Base-by-base conservation (phyloP, 2,113 vertebrate genomes). In the Dipodomys merriami region DNA sequence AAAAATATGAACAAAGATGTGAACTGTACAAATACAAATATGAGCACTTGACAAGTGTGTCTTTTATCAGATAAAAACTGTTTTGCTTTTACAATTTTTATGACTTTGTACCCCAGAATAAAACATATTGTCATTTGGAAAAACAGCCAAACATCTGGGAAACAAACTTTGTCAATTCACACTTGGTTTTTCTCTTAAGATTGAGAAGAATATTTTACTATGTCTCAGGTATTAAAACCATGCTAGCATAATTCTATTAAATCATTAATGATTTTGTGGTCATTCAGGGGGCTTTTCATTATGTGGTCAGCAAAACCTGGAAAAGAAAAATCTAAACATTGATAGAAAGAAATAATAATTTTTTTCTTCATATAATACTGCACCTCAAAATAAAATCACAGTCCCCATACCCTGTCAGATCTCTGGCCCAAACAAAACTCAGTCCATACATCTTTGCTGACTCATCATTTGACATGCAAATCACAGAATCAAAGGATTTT, bases 331-430 rank as follows among this genome's bases (percentile, higher is more conserved):
- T 19, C 89, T 96, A 49, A 95, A 93, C 78, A 97, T 92, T 57
- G 57, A 91, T 11, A 39, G 85, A 93, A 95, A 94, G 90, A 96
- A 93, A 96, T 95, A 97, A 96, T 93, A 90, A 92, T 97, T 97
- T 95, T 97, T 96, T 86, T 97, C 80, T 97, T 96, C 88, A 96
- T 84, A 91, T 88, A 97, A 97, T 96, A 92, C 86, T 97, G 96
- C 65, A 95, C 97, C 96, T 98, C 96, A 99, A 98, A 99, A 99
- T 99, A 99, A 99, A 99, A 99, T 98, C 99, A 99, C 99, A 99
- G 98, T 99, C 99, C 98, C 98, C 98, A 98, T 98, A 98, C 98
- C 98, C 98, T 98, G 98, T 98, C 97, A 94, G 96, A 97, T 97
- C 96, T 97, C 98, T 97, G 96, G 97, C 98, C 97, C 97, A 98